These are phyloP conservation scores for Apostichopus japonicus DNA, from an alignment of 35 echinoderm and acorn worm genomes.

Conservation along the genomic window DNA sequence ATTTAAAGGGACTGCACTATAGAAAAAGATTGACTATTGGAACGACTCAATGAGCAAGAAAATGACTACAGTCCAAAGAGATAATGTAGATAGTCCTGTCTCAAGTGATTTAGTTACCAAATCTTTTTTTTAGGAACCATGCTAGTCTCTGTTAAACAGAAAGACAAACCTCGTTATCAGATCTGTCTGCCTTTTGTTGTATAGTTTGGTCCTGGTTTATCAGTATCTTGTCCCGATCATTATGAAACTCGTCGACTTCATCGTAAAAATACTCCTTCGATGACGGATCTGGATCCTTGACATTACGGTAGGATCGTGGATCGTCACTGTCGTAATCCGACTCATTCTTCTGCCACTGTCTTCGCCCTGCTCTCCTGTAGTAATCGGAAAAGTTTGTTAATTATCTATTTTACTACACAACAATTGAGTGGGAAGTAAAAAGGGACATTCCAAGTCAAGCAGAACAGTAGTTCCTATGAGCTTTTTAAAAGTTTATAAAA, in stretches of 20 bases:
- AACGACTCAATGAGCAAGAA: no score
- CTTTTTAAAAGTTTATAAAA: no score
- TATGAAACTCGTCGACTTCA: slow-evolving; percentile 87
- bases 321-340: slow-evolving; percentile 96
- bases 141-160: background rate
- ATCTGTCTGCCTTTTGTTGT: slow-evolving; percentile 25
- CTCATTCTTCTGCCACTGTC: slow-evolving; percentile 59
- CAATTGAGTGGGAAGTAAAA: background rate
- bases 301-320: slow-evolving; percentile 64
- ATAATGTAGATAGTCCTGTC: no score
- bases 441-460: background rate
- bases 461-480: background rate
- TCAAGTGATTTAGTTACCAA: no score
- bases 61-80: no score
- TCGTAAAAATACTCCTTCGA: slow-evolving; percentile 78
- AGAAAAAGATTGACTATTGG: no score
- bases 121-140: no score
- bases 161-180: slow-evolving; percentile 73
- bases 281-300: slow-evolving; percentile 64
- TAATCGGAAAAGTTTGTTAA: background rate
- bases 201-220: slow-evolving; percentile 46
- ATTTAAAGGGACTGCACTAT: no score
- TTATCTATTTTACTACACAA: background rate
- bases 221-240: slow-evolving; percentile 79
- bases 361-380: slow-evolving; percentile 47